Conservation (phyloP, 2,888 invertebrate species). For the Cremastinae sp. region DNA sequence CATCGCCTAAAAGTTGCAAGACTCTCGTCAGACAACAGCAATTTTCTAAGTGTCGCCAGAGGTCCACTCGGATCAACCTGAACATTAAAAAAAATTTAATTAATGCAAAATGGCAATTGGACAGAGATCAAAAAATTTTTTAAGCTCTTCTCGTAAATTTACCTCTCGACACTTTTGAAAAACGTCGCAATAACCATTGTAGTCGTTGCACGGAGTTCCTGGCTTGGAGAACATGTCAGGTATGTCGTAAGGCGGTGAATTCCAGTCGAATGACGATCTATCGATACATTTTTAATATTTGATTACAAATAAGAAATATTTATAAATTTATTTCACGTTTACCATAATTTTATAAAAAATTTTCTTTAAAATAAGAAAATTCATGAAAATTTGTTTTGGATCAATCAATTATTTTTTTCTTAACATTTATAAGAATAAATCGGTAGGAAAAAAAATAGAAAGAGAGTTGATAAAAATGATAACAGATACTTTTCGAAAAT, state of each 20-base stretch:
- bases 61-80: slow-evolving; percentile 95
- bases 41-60: slow-evolving; percentile 91
- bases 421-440: too few species aligned
- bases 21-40: slow-evolving; percentile 93
- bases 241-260: slow-evolving; percentile 92
- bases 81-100: background rate
- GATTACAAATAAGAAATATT: slow-evolving; percentile 18
- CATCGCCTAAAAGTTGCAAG: slow-evolving; percentile 93
- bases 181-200: slow-evolving; percentile 91
- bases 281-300: slow-evolving; percentile 46
- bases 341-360: too few species aligned
- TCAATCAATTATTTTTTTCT: too few species aligned
- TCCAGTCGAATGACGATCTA: slow-evolving; percentile 94
- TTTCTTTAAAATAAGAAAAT: too few species aligned
- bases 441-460: too few species aligned
- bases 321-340: too few species aligned
- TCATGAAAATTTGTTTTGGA: too few species aligned
- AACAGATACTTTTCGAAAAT: too few species aligned
- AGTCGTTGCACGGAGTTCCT: slow-evolving; percentile 96
- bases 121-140: too few species aligned
- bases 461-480: too few species aligned
- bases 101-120: too few species aligned
- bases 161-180: slow-evolving; percentile 91
- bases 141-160: too few species aligned
- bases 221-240: slow-evolving; percentile 96